Conservation (phyloP, 2,113 vertebrate species). For the Oryzias woworae region DNA sequence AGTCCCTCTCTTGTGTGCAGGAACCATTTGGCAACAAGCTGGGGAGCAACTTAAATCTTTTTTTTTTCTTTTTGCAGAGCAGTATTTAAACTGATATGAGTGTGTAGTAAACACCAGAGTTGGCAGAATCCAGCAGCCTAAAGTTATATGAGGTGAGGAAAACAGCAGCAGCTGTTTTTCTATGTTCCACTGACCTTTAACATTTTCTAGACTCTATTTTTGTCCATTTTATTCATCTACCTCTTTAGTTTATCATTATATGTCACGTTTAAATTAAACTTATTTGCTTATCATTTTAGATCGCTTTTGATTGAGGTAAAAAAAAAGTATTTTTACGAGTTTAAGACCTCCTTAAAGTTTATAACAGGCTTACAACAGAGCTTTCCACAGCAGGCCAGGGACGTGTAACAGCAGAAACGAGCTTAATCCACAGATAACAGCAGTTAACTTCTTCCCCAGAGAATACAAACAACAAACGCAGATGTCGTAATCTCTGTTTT, state of each 20-base stretch:
- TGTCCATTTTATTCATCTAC: no score
- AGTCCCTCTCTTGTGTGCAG: conserved; percentile 4
- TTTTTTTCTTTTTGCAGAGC: conserved; percentile 13
- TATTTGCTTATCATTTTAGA: no score
- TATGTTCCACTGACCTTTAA: neutral
- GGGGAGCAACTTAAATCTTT: neutral
- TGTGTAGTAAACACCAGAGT: conserved; percentile 7
- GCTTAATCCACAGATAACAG: conserved; percentile 43
- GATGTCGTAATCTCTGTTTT: conserved; percentile 60
- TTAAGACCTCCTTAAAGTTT: conserved; percentile 8
- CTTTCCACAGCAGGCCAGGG: neutral
- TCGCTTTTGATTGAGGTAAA: neutral
- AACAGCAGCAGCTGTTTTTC: conserved; percentile 3
- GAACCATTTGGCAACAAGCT: neutral
- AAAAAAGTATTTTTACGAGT: conserved; percentile 6
- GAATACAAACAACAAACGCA: conserved; percentile 41
- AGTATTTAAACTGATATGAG: conserved; percentile 6
- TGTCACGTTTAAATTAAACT: no score
- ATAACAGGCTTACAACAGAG: conserved; percentile 10
- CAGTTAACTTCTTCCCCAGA: conserved; percentile 43
- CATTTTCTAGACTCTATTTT: no score
- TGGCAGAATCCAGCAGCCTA: neutral
- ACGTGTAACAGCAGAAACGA: conserved; percentile 14
- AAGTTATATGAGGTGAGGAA: conserved; percentile 23
- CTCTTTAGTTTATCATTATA: no score